Percentiles rank a stretch among this genome's conserved stretches.
Evolutionary conservation across 2,113 vertebrate species (phyloP).

Genomic region (Morone saxatilis): DNA sequence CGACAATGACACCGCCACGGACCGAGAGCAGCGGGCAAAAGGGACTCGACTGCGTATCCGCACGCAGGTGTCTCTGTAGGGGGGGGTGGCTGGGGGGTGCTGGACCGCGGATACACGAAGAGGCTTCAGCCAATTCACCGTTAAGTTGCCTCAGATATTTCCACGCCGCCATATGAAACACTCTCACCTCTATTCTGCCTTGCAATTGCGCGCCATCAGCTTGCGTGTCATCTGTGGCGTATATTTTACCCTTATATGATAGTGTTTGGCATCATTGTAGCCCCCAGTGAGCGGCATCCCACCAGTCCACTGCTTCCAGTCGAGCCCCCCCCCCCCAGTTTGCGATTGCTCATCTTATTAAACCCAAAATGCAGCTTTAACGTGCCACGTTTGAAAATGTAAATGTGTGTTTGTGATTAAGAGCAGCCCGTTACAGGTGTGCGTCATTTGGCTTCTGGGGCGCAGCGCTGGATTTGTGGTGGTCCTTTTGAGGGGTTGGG

Average conservation of each 20-base stretch:
- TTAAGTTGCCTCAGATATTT: conserved; percentile 51
- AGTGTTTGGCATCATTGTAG: conserved; percentile 31
- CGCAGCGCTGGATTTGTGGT: conserved; percentile 38
- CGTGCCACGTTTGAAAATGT: not conserved
- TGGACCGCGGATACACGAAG: conserved; percentile 5
- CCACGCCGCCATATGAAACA: not conserved
- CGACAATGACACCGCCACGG: conserved; percentile 40
- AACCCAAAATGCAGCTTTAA: not conserved
- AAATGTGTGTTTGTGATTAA: conserved; percentile 10
- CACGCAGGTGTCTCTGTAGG: conserved; percentile 59
- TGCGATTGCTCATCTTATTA: not conserved
- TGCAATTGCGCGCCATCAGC: conserved; percentile 34
- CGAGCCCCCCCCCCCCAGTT: not conserved
- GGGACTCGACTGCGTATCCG: conserved; percentile 50
- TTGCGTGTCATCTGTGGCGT: conserved; percentile 57
- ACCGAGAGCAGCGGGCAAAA: not conserved
- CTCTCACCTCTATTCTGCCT: conserved; percentile 1
- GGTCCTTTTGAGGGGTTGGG: conserved; percentile 11
- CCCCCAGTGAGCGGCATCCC: conserved; percentile 23
- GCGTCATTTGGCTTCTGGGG: conserved; percentile 65
- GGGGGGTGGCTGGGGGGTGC: conserved; percentile 19
- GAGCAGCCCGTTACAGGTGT: conserved; percentile 77
- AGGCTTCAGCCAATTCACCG: not conserved
- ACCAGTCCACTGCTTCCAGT: not conserved
- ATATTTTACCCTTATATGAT: conserved; percentile 27